Conservation (phyloP, 1,140 invertebrate species). For the Heterodera schachtii region DNA sequence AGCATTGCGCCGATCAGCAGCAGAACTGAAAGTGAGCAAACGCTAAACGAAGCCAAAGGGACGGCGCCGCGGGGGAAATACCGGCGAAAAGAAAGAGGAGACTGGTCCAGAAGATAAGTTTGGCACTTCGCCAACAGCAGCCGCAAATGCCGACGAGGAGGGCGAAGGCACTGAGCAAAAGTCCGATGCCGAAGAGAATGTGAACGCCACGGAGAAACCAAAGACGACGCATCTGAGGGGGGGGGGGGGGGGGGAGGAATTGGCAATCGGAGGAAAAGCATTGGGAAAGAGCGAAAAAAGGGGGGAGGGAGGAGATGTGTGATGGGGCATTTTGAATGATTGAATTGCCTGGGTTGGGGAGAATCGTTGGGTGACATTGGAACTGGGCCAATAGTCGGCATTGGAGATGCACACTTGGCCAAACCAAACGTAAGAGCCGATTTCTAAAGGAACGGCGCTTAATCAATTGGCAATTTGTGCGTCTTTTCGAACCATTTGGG, state of each 20-base stretch:
- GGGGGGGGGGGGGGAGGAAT: no score
- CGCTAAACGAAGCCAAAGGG: no score
- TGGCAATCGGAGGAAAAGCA: not conserved
- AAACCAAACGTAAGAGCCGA: conserved; percentile 23
- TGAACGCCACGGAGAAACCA: conserved; percentile 48
- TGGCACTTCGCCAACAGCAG: conserved; percentile 43
- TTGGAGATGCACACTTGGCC: conserved; percentile 21
- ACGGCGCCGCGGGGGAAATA: not conserved
- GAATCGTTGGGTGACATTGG: conserved; percentile 20
- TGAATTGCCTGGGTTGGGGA: conserved; percentile 15
- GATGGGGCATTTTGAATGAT: no score
- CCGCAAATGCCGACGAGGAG: conserved; percentile 44
- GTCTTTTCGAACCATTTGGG: conserved; percentile 32
- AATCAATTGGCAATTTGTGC: conserved; percentile 9
- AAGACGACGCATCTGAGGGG: conserved; percentile 45
- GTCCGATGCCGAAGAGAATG: conserved; percentile 32
- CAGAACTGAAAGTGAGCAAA: conserved; percentile 39
- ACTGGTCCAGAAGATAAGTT: conserved; percentile 44
- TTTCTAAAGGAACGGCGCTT: not conserved
- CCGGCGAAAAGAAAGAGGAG: conserved; percentile 46
- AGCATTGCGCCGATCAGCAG: conserved; percentile 44
- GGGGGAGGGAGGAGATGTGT: not conserved
- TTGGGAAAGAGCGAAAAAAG: not conserved
- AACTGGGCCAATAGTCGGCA: conserved; percentile 21
- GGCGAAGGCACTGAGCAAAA: conserved; percentile 32